Percentiles rank a stretch among this genome's conserved stretches.
phyloP scores from a whole-genome alignment of 2,113 vertebrate genomes.

The Phalacrocorax aristotelis region DNA sequence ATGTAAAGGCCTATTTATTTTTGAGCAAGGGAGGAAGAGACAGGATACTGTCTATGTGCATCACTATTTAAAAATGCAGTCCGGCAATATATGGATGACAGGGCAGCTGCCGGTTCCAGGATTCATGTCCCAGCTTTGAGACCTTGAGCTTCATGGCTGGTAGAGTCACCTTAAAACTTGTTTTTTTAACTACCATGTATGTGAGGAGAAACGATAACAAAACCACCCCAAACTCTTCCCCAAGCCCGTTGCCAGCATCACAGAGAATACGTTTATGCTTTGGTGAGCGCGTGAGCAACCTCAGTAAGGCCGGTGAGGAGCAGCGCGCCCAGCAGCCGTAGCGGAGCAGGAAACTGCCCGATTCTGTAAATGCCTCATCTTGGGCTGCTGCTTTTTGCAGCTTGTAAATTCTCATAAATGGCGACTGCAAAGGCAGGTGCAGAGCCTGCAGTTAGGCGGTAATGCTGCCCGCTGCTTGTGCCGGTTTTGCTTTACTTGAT shows the following conservation, averaged over 20 bases:
- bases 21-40: not conserved
- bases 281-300: not conserved
- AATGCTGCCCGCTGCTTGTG: not conserved
- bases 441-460: not conserved
- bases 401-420: not conserved
- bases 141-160: not conserved
- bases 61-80: fast-evolving
- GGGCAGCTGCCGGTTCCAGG: too few relatives aligned
- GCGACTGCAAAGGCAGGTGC: not conserved
- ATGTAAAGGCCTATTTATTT: not conserved
- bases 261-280: not conserved
- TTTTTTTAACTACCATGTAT: not conserved
- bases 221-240: not conserved
- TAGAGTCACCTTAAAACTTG: not conserved
- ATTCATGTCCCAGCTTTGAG: not conserved
- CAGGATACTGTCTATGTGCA: not conserved
- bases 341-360: not conserved
- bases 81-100: not conserved
- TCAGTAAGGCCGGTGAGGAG: not conserved
- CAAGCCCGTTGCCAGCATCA: not conserved
- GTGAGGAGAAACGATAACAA: not conserved
- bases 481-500: not conserved
- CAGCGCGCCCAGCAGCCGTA: fast-evolving
- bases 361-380: not conserved
- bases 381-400: not conserved